phyloP scores from a whole-genome alignment of 2,113 vertebrate species.

The Theristicus caerulescens region DNA sequence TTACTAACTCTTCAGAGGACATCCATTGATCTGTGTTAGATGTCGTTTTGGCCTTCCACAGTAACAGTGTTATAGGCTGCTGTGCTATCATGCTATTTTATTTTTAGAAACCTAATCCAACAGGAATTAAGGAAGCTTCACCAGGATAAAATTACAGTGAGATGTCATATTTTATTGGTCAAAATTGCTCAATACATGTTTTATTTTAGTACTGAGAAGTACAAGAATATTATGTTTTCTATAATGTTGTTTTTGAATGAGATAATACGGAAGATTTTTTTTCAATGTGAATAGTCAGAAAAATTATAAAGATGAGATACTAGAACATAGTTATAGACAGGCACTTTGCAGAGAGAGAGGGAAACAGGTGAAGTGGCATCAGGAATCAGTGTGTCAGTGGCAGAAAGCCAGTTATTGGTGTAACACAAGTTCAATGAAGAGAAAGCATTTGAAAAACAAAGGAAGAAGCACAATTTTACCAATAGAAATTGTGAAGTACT shows the following conservation, averaged over 20 bases:
- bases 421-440: neutral
- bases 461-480: neutral
- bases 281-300: neutral
- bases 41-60: neutral
- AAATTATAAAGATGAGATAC: neutral
- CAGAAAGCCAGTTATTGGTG: neutral
- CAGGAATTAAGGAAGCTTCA: neutral
- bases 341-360: neutral
- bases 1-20: neutral
- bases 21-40: neutral
- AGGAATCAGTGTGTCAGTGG: neutral
- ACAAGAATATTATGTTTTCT: neutral
- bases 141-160: neutral
- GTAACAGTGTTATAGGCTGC: neutral
- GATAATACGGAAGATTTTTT: neutral
- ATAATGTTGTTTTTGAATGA: neutral
- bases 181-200: neutral
- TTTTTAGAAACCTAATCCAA: neutral
- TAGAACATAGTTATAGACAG: neutral
- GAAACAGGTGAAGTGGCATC: neutral
- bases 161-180: neutral
- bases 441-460: neutral
- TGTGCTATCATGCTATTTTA: neutral
- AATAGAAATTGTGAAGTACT: neutral
- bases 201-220: neutral